Percentiles rank a stretch among this genome's conserved stretches.
Evolutionary conservation across 92 coral and sea anemone species (phyloP).

Genomic region (Pocillopora meandrina): DNA sequence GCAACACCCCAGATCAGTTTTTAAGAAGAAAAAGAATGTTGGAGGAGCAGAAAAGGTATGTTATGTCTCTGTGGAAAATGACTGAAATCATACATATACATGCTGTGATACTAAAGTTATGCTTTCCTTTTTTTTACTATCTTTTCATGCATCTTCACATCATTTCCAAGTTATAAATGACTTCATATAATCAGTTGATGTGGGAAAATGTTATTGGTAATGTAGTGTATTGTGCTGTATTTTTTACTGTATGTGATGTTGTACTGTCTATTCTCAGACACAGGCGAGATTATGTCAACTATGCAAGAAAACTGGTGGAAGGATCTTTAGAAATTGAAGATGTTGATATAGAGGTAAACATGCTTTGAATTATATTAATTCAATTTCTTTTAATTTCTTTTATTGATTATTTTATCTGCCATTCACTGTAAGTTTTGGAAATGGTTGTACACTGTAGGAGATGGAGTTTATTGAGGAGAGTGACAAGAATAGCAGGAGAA

Average conservation of each 20-base stretch:
- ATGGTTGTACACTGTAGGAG: conserved; percentile 34
- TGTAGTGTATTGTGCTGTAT: no score
- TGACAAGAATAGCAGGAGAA: conserved; percentile 42
- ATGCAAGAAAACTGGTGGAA: conserved; percentile 87
- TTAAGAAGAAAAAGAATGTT: conserved; percentile 78
- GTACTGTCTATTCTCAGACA: conserved; percentile 45
- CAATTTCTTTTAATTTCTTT: not conserved
- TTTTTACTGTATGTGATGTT: not conserved
- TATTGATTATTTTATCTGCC: not conserved
- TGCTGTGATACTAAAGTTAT: no score
- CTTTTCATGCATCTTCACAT: no score
- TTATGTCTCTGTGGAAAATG: not conserved
- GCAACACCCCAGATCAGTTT: conserved; percentile 88
- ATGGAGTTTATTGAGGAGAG: conserved; percentile 61
- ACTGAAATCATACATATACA: no score
- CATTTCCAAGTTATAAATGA: no score
- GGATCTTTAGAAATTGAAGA: conserved; percentile 79
- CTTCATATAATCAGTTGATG: no score
- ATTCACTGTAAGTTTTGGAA: no score
- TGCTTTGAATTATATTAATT: not conserved
- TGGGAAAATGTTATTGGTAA: no score
- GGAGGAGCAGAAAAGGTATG: conserved; percentile 89
- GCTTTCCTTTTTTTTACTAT: no score
- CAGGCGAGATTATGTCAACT: conserved; percentile 78
- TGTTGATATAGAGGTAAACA: conserved; percentile 27